Evolutionary conservation across 2,888 invertebrate species (phyloP).

Genomic region (Tetanocera ferruginea): DNA sequence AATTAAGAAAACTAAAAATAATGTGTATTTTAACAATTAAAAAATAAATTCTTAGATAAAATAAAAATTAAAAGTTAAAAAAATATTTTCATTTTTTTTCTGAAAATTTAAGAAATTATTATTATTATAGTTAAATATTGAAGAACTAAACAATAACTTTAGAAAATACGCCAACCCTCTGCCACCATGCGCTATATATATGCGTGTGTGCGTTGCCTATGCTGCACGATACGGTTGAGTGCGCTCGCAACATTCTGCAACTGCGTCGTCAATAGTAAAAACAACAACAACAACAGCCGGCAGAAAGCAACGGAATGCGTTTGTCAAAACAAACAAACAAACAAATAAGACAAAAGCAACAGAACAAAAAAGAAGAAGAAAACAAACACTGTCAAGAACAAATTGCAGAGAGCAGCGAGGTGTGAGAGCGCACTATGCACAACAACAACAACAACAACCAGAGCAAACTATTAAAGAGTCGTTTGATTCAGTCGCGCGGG

Average conservation of each 20-base stretch:
- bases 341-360: constrained; percentile 4
- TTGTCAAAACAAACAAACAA: constrained; percentile 40
- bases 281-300: constrained; percentile 31
- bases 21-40: too few relatives aligned
- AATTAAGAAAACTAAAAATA: too few relatives aligned
- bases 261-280: background rate
- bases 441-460: constrained; percentile 31
- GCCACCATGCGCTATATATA: too few relatives aligned
- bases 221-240: too few relatives aligned
- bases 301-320: constrained; percentile 37
- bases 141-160: background rate
- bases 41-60: too few relatives aligned
- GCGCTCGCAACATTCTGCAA: too few relatives aligned
- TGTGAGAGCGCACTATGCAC: constrained; percentile 20
- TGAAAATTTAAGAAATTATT: too few relatives aligned
- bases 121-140: too few relatives aligned
- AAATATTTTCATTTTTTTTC: too few relatives aligned
- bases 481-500: background rate
- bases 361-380: background rate
- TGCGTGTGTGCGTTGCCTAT: too few relatives aligned
- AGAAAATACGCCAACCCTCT: too few relatives aligned
- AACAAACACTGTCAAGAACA: constrained; percentile 28
- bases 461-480: background rate
- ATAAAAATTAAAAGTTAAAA: too few relatives aligned
- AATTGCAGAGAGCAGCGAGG: constrained; percentile 32